Evolutionary conservation across 2,888 invertebrate genomes (phyloP).

Genomic region (Serripes groenlandicus): DNA sequence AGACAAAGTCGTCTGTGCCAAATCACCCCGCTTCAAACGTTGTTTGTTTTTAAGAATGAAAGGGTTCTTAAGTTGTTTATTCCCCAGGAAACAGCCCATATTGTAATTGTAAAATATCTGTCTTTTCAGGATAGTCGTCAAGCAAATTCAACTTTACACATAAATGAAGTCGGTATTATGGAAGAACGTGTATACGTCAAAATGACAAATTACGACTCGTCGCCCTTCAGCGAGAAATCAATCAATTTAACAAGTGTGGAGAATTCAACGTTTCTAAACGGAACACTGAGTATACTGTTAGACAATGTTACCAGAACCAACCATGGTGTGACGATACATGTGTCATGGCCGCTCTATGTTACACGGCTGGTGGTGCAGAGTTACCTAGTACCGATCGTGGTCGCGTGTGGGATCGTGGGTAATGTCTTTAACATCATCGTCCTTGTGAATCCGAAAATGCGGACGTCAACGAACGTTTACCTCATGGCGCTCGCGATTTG

Average conservation of each 20-base stretch:
- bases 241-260: background rate
- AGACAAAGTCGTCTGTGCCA: too few species aligned
- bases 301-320: background rate
- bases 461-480: conserved; percentile 88
- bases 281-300: background rate
- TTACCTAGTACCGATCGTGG: conserved; percentile 80
- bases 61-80: too few species aligned
- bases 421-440: conserved; percentile 84
- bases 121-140: too few species aligned
- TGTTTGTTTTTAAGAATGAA: too few species aligned
- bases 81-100: too few species aligned
- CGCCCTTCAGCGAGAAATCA: background rate
- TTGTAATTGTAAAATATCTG: too few species aligned
- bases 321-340: conserved; percentile 14
- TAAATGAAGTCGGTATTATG: background rate
- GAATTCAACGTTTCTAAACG: conserved; percentile 5
- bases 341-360: conserved; percentile 48
- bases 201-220: conserved; percentile 12
- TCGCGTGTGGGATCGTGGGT: conserved; percentile 81
- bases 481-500: conserved; percentile 91
- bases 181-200: background rate
- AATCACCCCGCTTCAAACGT: too few species aligned
- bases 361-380: conserved; percentile 78
- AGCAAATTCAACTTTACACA: background rate
- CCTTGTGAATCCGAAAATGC: conserved; percentile 83